Conservation (phyloP, 1,140 invertebrate species). For the Tetragonula clypearis region DNA sequence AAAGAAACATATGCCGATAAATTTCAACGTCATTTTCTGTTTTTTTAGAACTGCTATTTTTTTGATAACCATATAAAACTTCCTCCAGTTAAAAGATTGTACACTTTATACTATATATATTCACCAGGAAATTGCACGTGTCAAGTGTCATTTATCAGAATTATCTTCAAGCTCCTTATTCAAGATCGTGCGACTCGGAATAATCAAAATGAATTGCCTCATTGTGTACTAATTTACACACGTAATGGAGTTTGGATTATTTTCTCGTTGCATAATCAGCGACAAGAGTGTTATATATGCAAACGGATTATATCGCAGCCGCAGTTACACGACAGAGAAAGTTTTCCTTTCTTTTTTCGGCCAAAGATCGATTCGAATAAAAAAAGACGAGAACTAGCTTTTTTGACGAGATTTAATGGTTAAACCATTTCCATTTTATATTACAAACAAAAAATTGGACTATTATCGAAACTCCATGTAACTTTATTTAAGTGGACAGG, state of each 20-base stretch:
- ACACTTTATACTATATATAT: neutral
- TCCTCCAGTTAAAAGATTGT: neutral
- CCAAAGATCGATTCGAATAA: neutral
- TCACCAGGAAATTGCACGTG: neutral
- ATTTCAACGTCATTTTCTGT: neutral
- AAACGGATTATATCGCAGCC: neutral
- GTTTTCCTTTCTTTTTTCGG: neutral
- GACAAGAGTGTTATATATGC: neutral
- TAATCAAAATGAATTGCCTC: neutral
- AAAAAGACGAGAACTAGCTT: neutral
- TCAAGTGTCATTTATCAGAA: slow-evolving; percentile 6
- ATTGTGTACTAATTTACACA: neutral
- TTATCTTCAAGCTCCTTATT: neutral
- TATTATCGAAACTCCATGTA: neutral
- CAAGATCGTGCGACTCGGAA: neutral
- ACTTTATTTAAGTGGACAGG: neutral
- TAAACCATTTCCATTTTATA: neutral
- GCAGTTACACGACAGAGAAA: too few relatives aligned
- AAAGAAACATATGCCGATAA: too few relatives aligned
- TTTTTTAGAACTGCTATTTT: neutral
- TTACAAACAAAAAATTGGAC: neutral
- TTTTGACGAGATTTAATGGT: neutral
- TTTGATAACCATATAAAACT: neutral
- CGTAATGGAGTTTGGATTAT: neutral
- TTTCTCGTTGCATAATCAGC: neutral